Conservation (phyloP, 2,888 invertebrate species). For the Chirona hameri region DNA sequence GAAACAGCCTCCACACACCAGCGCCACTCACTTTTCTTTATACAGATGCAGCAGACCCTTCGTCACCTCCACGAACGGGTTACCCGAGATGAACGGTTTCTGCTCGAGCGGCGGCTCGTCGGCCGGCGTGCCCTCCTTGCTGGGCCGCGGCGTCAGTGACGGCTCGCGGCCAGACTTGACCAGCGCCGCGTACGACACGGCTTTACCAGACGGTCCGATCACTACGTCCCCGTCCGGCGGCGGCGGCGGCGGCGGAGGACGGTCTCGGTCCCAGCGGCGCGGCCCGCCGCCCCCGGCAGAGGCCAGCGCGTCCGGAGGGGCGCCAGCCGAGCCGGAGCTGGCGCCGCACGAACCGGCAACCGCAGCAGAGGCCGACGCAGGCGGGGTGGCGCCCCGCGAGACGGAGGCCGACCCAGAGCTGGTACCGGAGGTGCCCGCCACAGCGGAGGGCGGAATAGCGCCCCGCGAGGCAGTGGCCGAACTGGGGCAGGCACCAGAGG, state of each 20-base stretch:
- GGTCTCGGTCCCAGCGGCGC: constrained; percentile 13
- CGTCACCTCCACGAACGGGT: constrained; percentile 94
- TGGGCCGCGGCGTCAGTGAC: not conserved
- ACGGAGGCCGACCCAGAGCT: not conserved
- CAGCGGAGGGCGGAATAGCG: too few species aligned
- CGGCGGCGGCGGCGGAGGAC: too few species aligned
- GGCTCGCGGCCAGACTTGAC: constrained; percentile 4
- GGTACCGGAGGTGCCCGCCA: not conserved
- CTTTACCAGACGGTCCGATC: not conserved
- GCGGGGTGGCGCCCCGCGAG: not conserved
- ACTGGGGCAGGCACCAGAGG: not conserved
- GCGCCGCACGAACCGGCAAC: not conserved
- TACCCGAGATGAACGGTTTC: constrained; percentile 80
- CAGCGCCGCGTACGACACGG: constrained; percentile 13
- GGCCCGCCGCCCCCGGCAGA: not conserved
- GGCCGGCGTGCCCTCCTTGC: constrained; percentile 1
- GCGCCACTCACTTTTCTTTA: constrained; percentile 86
- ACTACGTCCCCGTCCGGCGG: not conserved
- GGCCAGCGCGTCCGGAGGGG: not conserved
- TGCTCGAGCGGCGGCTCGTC: constrained; percentile 38
- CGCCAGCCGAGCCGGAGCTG: constrained; percentile 28
- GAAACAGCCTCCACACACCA: too few species aligned
- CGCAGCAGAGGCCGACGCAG: not conserved
- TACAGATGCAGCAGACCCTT: constrained; percentile 95
- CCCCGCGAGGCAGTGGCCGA: too few species aligned